Evolutionary conservation across 1,140 invertebrate genomes (phyloP).

Genomic region (Bombus sibiricus): DNA sequence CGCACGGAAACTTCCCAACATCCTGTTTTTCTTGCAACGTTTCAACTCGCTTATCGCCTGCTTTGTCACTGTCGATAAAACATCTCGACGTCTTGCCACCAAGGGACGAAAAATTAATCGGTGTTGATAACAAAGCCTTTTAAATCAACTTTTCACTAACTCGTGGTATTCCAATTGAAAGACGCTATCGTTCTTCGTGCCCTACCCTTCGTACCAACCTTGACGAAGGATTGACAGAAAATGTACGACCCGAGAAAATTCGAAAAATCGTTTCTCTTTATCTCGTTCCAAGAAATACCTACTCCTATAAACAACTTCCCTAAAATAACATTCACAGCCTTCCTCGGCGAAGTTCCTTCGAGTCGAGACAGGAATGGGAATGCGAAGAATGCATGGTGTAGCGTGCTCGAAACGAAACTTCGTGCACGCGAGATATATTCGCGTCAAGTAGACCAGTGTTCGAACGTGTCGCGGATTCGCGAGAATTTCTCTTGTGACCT

Average conservation of each 20-base stretch:
- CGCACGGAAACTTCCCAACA: neutral
- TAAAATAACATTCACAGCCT: neutral
- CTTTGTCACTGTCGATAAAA: slow-evolving; percentile 32
- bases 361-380: neutral
- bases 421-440: neutral
- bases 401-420: neutral
- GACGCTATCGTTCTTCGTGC: too few species aligned
- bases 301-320: neutral
- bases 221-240: neutral
- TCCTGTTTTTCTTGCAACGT: slow-evolving; percentile 18
- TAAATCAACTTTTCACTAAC: neutral
- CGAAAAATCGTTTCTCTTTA: neutral
- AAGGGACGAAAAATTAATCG: neutral
- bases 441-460: neutral
- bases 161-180: neutral
- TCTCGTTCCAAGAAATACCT: neutral
- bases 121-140: neutral
- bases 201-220: neutral
- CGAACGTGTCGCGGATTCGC: neutral
- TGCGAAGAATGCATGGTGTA: neutral
- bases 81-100: neutral
- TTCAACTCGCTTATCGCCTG: slow-evolving; percentile 10
- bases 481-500: slow-evolving; percentile 21
- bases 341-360: neutral
- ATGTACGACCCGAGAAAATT: neutral